These are phyloP conservation scores for Tolypeutes matacus DNA, from an alignment of 2,797 vertebrate genomes.

Conservation along the genomic window DNA sequence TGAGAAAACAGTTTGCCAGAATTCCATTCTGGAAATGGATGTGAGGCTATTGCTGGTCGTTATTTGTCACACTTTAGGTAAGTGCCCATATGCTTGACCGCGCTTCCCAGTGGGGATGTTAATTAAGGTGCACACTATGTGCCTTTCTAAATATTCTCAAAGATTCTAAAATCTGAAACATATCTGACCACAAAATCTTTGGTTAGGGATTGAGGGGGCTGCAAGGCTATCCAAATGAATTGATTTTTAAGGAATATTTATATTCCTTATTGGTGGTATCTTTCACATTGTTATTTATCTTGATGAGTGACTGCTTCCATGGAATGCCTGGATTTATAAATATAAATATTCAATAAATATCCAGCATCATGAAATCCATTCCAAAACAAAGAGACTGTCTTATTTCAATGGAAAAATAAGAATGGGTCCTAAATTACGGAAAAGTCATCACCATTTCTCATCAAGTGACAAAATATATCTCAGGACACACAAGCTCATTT, in stretches of 20 bases:
- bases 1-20: too few relatives aligned
- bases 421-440: not conserved
- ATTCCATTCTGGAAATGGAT: not conserved
- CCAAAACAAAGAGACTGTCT: not conserved
- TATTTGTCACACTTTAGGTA: not conserved
- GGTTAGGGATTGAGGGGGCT: not conserved
- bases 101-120: not conserved
- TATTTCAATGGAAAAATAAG: not conserved
- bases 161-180: not conserved
- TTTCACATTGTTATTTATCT: not conserved
- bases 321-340: not conserved
- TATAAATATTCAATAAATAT: not conserved
- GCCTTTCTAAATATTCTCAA: not conserved
- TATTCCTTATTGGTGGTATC: not conserved
- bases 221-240: not conserved
- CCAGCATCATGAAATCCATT: not conserved
- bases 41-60: too few relatives aligned
- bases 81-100: not conserved
- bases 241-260: not conserved
- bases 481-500: not conserved
- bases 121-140: not conserved
- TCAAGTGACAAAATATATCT: not conserved
- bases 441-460: not conserved
- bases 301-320: not conserved
- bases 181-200: not conserved